Conservation (phyloP, 2,797 vertebrate genomes). For the Sebastes elongatus region DNA sequence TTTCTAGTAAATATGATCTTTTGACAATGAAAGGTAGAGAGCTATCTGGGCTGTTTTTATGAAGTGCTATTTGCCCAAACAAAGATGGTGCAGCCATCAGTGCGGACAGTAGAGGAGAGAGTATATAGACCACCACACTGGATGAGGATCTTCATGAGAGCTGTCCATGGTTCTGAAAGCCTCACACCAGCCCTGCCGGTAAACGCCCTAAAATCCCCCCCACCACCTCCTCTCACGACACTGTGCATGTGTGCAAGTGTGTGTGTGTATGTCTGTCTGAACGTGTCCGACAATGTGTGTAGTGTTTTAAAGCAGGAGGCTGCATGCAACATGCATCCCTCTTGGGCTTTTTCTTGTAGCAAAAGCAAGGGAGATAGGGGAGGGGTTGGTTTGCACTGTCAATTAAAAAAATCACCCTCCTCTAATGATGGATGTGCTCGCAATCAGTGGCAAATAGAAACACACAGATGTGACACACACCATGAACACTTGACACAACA, state of each 20-base stretch:
- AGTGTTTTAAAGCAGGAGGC: constrained; percentile 26
- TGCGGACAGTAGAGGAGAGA: constrained; percentile 18
- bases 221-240: constrained; percentile 66
- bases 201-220: constrained; percentile 75
- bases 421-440: constrained; percentile 9
- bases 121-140: constrained; percentile 19
- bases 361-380: neutral
- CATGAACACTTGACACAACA: neutral
- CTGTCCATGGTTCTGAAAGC: constrained; percentile 79
- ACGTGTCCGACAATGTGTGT: neutral
- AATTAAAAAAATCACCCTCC: constrained; percentile 37
- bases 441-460: constrained; percentile 1
- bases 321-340: constrained; percentile 56
- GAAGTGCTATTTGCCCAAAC: neutral
- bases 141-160: constrained; percentile 55
- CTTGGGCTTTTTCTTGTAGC: constrained; percentile 54
- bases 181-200: constrained; percentile 71
- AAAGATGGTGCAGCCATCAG: constrained; percentile 29
- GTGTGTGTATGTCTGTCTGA: neutral
- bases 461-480: neutral
- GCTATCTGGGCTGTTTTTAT: neutral
- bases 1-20: neutral
- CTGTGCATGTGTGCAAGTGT: constrained; percentile 41
- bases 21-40: neutral
- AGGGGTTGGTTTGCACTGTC: constrained; percentile 55